Conservation (phyloP, 1,140 invertebrate species). For the Pectinophora gossypiella region DNA sequence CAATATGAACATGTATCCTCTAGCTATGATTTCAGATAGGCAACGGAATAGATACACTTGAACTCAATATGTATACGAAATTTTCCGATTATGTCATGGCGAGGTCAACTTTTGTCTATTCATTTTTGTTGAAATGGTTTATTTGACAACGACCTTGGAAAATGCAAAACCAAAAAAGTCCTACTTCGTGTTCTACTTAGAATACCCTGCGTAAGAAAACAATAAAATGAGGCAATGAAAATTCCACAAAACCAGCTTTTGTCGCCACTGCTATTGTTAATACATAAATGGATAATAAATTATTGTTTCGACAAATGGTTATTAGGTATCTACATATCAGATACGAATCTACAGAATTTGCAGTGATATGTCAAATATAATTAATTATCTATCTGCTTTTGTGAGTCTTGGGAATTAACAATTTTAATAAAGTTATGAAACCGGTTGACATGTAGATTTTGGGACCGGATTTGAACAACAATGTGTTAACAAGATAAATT, state of each 20-base stretch:
- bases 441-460: background rate
- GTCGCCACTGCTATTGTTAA: slow-evolving; percentile 50
- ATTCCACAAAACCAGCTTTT: slow-evolving; percentile 64
- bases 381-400: slow-evolving; percentile 50
- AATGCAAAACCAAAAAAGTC: too few species aligned
- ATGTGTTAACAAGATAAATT: background rate
- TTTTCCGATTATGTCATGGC: too few species aligned
- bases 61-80: too few species aligned
- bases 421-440: slow-evolving; percentile 8
- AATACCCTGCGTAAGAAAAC: slow-evolving; percentile 40
- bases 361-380: slow-evolving; percentile 60
- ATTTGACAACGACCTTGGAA: too few species aligned
- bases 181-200: too few species aligned
- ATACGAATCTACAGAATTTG: slow-evolving; percentile 58
- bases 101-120: too few species aligned
- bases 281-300: slow-evolving; percentile 62
- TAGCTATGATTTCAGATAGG: too few species aligned
- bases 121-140: too few species aligned
- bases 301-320: slow-evolving; percentile 65
- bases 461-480: background rate
- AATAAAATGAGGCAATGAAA: slow-evolving; percentile 64
- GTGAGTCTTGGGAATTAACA: slow-evolving; percentile 24
- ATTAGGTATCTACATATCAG: slow-evolving; percentile 40
- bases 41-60: too few species aligned
- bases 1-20: too few species aligned